Base-by-base conservation (phyloP, 2,797 vertebrate species). In the Myotis pilosus region DNA sequence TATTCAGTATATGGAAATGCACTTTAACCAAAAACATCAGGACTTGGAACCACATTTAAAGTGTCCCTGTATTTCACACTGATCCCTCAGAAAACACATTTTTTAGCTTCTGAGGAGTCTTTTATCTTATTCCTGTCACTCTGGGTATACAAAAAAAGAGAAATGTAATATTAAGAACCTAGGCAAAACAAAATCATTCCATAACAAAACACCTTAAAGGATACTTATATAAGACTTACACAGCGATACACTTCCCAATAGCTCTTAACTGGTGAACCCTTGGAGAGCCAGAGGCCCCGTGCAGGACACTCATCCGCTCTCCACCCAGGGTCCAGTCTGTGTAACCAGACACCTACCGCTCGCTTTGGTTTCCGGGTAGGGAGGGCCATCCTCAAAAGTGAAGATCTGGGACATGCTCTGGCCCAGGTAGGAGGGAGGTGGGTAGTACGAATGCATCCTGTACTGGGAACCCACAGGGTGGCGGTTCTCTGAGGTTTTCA, bases 361-460 rank as follows among this genome's bases (percentile, higher is more conserved):
- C 0, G 94, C 95, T 98, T 99, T 99, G 11, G 98, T 92, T 96
- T 99, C 99, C 0, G 98, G 92, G 97, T 98, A 99, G 94, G 98
- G 97, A 44, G 98, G 98, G 38, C 96, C 97, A 8, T 99, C 99
- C 75, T 99, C 99, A 80, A 99, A 98, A 89, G 98, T 98, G 97
- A 99, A 98, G 96, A 99, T 97, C 74, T 99, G 98, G 3, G 98
- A 98, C 95, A 99, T 95, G 6, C 99, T 99, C 97, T 99, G 99
- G 84, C 98, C 98, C 97, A 99, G 97, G 98, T 99, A 99, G 72
- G 99, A 98, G 51, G 99, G 95, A 6, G 98, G 97, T 0, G 99
- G 98, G 95, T 99, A 99, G 97, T 99, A 99, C 53, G 99, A 99
- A 89, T 99, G 99, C 99, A 99, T 99, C 95, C 97, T 98, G 98